Evolutionary conservation across 2,797 vertebrate genomes (phyloP).

Genomic region (Salarias fasciatus): DNA sequence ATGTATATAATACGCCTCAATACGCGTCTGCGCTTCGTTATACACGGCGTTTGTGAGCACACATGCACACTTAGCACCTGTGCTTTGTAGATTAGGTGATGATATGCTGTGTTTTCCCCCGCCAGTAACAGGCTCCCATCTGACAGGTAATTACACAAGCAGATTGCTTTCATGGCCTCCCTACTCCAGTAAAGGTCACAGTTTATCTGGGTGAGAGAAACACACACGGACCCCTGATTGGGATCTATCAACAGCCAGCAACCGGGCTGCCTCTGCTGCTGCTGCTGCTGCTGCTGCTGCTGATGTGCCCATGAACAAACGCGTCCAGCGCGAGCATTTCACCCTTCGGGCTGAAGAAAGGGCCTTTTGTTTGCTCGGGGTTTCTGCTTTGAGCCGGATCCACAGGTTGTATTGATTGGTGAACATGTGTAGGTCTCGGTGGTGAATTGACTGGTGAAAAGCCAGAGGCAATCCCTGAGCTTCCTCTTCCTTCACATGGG

Average conservation of each 20-base stretch:
- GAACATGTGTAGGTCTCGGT: constrained; percentile 8
- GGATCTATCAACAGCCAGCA: constrained; percentile 52
- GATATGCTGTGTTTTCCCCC: constrained; percentile 73
- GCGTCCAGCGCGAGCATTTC: constrained; percentile 26
- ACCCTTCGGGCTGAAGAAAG: constrained; percentile 37
- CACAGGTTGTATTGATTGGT: constrained; percentile 38
- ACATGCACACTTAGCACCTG: constrained; percentile 61
- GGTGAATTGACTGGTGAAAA: too few species aligned
- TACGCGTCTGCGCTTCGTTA: constrained; percentile 20
- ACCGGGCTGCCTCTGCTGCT: too few species aligned
- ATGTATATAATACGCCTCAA: constrained; percentile 14
- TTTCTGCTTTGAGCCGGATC: constrained; percentile 26
- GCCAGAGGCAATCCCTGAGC: too few species aligned
- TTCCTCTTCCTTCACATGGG: too few species aligned
- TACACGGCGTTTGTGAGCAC: constrained; percentile 6
- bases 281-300: too few species aligned
- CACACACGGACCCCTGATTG: constrained; percentile 63
- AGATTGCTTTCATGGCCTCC: constrained; percentile 79
- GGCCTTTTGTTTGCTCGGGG: constrained; percentile 2
- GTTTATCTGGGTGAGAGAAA: constrained; percentile 71
- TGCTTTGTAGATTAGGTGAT: constrained; percentile 72
- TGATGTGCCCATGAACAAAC: constrained; percentile 15
- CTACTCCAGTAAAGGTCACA: constrained; percentile 78
- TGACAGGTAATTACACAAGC: constrained; percentile 85
- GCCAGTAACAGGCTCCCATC: constrained; percentile 75